Conservation (phyloP, 2,797 vertebrate genomes). For the Lepilemur ruficaudatus region DNA sequence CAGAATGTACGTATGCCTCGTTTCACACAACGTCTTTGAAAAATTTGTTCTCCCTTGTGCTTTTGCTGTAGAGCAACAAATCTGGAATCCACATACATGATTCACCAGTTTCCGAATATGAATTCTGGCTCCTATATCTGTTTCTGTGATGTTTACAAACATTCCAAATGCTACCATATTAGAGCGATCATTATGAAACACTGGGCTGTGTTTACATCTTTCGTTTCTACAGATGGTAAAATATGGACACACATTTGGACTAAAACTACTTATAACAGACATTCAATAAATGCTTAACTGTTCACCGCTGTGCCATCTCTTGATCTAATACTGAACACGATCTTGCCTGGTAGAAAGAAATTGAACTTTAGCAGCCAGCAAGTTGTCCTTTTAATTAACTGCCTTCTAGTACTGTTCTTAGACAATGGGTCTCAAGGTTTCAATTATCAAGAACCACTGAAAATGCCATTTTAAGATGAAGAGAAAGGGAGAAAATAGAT, state of each 20-base stretch:
- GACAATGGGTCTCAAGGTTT: background rate
- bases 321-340: background rate
- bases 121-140: slow-evolving; percentile 55
- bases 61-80: background rate
- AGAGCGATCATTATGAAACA: slow-evolving; percentile 50
- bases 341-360: background rate
- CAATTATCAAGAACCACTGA: background rate
- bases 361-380: background rate
- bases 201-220: slow-evolving; percentile 44
- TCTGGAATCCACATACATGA: slow-evolving; percentile 28
- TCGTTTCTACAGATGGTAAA: slow-evolving; percentile 69
- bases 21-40: background rate
- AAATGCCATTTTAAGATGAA: background rate
- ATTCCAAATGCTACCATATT: slow-evolving; percentile 70
- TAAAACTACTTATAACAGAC: slow-evolving; percentile 31
- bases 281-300: background rate
- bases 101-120: slow-evolving; percentile 36
- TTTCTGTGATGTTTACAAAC: slow-evolving; percentile 69
- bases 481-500: background rate
- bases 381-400: background rate
- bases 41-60: background rate
- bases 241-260: slow-evolving; percentile 59
- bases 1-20: background rate
- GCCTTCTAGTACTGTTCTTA: background rate
- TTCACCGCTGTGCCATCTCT: background rate